phyloP scores from a whole-genome alignment of 2,797 vertebrate species.

The Anolis apletophallus region DNA sequence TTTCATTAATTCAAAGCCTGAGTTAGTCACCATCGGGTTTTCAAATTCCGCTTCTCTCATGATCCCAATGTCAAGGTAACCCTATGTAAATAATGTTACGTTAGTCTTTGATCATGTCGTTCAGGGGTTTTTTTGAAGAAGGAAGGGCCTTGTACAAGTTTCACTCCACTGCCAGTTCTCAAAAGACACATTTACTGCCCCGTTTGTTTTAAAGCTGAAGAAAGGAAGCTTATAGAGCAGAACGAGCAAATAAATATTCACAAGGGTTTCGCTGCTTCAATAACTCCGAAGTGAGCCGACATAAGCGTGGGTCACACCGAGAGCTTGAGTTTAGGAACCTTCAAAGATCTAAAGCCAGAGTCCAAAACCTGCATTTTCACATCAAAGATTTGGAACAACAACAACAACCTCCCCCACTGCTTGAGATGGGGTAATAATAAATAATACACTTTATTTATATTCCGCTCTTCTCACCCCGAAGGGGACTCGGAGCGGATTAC shows the following conservation, averaged over 20 bases:
- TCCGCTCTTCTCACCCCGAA: too few relatives aligned
- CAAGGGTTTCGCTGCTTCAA: background rate
- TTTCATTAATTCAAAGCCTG: background rate
- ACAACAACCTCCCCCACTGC: too few relatives aligned
- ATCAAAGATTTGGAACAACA: background rate
- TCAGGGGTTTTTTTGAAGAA: background rate
- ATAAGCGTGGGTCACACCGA: background rate
- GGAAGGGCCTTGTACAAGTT: background rate
- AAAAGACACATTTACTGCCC: background rate
- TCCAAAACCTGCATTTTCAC: background rate
- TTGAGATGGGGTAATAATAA: too few relatives aligned
- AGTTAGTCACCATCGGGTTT: background rate
- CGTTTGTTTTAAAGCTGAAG: background rate
- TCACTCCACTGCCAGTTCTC: background rate
- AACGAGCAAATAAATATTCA: background rate
- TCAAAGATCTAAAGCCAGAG: background rate
- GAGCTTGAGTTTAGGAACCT: background rate
- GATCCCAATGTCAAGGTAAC: slow-evolving; percentile 10
- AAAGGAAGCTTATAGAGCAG: background rate
- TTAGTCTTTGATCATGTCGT: background rate
- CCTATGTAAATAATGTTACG: slow-evolving; percentile 5
- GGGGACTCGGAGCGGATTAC: too few relatives aligned
- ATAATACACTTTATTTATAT: too few relatives aligned
- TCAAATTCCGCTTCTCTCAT: background rate
- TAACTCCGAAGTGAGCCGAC: background rate